Evolutionary conservation across 2,797 vertebrate species (phyloP).

Genomic region (Bryconaethiops microstoma): DNA sequence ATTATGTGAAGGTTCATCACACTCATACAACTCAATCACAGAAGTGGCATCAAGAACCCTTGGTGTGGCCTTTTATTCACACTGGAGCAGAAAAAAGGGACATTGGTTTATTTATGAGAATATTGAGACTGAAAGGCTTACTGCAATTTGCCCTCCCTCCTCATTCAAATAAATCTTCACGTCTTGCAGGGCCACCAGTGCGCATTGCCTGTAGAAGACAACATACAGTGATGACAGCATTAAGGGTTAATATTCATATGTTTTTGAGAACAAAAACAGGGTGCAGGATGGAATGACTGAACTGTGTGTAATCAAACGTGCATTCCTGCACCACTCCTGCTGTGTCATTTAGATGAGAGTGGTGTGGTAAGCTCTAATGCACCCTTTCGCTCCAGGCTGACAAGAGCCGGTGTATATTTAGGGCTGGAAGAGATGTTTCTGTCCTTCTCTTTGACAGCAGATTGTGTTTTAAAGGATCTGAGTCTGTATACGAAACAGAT

Average conservation of each 20-base stretch:
- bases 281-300: background rate
- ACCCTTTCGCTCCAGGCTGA: background rate
- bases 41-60: no score
- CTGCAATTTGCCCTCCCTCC: conserved; percentile 92
- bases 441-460: background rate
- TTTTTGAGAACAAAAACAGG: background rate
- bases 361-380: conserved; percentile 1
- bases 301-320: background rate
- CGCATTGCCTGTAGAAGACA: conserved; percentile 89
- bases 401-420: background rate
- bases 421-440: background rate
- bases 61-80: no score
- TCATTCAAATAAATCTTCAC: conserved; percentile 89
- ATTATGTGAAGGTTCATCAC: no score
- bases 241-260: background rate
- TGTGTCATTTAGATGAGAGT: background rate
- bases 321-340: background rate
- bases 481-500: background rate
- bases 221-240: background rate
- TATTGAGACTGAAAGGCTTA: no score
- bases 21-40: no score
- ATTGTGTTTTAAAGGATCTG: background rate
- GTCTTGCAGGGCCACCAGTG: conserved; percentile 91
- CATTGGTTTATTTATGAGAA: background rate
- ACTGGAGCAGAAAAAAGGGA: no score